A percentile compares a stretch with the other conserved stretches of the same genome.
These are phyloP conservation scores for Harpegnathos saltator DNA, from an alignment of 1,140 invertebrate species.

Conservation along the genomic window DNA sequence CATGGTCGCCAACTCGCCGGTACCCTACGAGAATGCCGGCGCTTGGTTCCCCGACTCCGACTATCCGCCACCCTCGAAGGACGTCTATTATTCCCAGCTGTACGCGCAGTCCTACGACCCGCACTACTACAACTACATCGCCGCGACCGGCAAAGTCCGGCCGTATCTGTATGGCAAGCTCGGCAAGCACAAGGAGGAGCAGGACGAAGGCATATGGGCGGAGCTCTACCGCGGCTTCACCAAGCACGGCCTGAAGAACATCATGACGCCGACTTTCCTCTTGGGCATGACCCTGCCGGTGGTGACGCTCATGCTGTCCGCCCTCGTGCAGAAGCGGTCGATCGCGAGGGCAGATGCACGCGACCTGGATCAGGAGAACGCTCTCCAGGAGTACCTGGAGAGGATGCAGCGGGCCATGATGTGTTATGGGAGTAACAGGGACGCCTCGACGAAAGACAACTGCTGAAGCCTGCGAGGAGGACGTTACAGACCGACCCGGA, in stretches of 20 bases:
- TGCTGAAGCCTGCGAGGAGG: slow-evolving; percentile 54
- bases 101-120: slow-evolving; percentile 84
- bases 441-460: slow-evolving; percentile 46
- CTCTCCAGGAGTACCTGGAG: slow-evolving; percentile 77
- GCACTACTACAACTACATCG: slow-evolving; percentile 83
- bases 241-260: slow-evolving; percentile 82
- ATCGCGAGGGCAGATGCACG: slow-evolving; percentile 74
- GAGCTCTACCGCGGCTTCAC: slow-evolving; percentile 81
- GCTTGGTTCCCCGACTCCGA: slow-evolving; percentile 74
- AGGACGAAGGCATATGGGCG: slow-evolving; percentile 77
- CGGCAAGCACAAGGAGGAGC: slow-evolving; percentile 64
- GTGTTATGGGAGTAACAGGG: slow-evolving; percentile 69
- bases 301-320: slow-evolving; percentile 81
- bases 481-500: too few relatives aligned
- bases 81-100: slow-evolving; percentile 81
- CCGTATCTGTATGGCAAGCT: slow-evolving; percentile 82
- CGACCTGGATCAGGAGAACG: slow-evolving; percentile 65
- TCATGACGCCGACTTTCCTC: slow-evolving; percentile 83
- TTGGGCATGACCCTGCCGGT: slow-evolving; percentile 83
- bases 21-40: slow-evolving; percentile 75
- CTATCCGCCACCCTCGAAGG: slow-evolving; percentile 73
- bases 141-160: slow-evolving; percentile 82
- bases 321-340: slow-evolving; percentile 80
- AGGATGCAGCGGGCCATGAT: slow-evolving; percentile 77
- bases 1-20: slow-evolving; percentile 61